Evolutionary conservation across 1,140 invertebrate species (phyloP), one percentile per base, ranked within the genome.

Genomic region (Drosophila rufa): DNA sequence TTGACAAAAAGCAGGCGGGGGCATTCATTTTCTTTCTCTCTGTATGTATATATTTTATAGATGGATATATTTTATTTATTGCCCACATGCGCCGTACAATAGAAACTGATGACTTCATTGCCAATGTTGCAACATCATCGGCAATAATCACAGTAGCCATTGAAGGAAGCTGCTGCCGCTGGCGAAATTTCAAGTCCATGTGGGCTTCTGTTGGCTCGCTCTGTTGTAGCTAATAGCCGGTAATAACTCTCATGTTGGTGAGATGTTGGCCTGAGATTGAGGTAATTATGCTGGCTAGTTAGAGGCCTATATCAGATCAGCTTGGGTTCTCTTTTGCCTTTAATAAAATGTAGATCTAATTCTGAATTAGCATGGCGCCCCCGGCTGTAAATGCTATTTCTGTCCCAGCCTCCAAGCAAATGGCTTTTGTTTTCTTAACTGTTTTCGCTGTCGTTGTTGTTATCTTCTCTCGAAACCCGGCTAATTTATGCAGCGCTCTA

Each of bases 401-500:
- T 40, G 17, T 36, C 15, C 2, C 64, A 57, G 19, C 17, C 38
- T 40, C 17, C 11, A 1, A 61, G 47, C 47, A 27, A 64, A 51
- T 42, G 25, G 40, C 53, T 57, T 57, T 64, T 62, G 57, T 66
- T 66, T 66, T 66, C 62, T 45, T 67, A 67, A 66, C 55, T 53
- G 53, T 56, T 71, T 70, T 71, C 40, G 36, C 40, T 42, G 22
- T 25, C 19, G 58, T 38, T 36, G 43, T 27, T 22, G 45, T 57
- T 38, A 46, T 71, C 67, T 74, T 51, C 48, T 60, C 19, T 45
- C 38, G 9, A 61, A 61, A 17, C 59, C 40, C 33, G 40, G 56
- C 50, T 85, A 81, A 85, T 85, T 85, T 85, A 86, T 85, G 75
- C 69, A 80, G 38, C 66, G 43, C 67, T 75, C 73, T 70, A 78